Evolutionary conservation across 2,113 vertebrate genomes (phyloP).

Genomic region (Corythaeola cristata): DNA sequence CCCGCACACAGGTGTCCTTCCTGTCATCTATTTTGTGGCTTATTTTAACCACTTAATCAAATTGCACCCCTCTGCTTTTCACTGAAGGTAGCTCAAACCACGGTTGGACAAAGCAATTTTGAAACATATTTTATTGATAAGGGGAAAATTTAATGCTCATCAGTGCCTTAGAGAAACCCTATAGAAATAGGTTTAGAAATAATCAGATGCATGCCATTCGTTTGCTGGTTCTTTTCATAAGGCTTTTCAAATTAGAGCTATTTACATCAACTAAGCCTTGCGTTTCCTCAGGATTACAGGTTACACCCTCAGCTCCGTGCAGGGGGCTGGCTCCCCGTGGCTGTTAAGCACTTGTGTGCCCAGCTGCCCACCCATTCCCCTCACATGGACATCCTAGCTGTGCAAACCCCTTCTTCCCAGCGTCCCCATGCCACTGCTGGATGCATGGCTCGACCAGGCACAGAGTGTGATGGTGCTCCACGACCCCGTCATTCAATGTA

Average conservation of each 20-base stretch:
- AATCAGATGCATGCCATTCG: not conserved
- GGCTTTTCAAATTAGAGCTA: not conserved
- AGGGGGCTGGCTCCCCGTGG: rapidly evolving
- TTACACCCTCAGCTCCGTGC: not conserved
- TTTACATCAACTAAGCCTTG: not conserved
- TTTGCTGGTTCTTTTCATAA: not conserved
- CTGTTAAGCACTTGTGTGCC: not conserved
- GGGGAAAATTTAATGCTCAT: not conserved
- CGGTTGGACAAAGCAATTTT: not conserved
- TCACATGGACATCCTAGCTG: not conserved
- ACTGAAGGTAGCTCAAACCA: not conserved
- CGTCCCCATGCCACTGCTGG: no score
- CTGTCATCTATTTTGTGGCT: not conserved
- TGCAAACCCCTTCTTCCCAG: not conserved
- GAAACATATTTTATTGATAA: not conserved
- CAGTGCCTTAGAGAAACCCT: not conserved
- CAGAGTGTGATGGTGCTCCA: rapidly evolving
- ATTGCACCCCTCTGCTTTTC: not conserved
- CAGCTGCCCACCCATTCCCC: not conserved
- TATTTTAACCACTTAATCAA: not conserved
- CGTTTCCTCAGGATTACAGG: not conserved
- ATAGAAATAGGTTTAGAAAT: not conserved
- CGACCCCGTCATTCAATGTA: rapidly evolving
- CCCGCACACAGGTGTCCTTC: not conserved
- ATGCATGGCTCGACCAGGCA: rapidly evolving